Conservation (phyloP, 1,140 invertebrate genomes). For the Trichonephila clavata region DNA sequence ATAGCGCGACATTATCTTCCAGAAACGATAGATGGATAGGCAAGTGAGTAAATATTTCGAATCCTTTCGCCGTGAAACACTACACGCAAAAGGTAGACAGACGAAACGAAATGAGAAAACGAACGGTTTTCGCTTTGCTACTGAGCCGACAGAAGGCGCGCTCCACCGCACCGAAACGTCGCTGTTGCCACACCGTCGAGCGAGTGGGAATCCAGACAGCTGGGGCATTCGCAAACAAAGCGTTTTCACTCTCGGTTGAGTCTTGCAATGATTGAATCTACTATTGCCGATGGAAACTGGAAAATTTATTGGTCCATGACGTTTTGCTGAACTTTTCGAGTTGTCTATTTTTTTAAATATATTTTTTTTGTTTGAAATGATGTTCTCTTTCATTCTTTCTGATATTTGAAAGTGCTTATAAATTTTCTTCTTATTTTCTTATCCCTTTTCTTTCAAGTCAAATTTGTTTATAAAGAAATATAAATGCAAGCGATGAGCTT, state of each 20-base stretch:
- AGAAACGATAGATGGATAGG: background rate
- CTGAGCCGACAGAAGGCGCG: constrained; percentile 21
- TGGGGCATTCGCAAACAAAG: constrained; percentile 67
- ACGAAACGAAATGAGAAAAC: constrained; percentile 49
- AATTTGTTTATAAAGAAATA: constrained; percentile 29
- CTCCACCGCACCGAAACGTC: constrained; percentile 61
- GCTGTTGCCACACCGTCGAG: constrained; percentile 48
- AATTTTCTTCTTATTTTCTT: background rate
- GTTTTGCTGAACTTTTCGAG: constrained; percentile 32
- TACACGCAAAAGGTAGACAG: constrained; percentile 23
- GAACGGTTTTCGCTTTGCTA: constrained; percentile 48
- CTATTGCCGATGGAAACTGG: constrained; percentile 42
- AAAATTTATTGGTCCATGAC: constrained; percentile 60
- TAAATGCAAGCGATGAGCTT: background rate
- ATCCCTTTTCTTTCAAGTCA: constrained; percentile 19
- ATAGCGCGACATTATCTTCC: constrained; percentile 18
- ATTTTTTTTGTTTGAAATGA: background rate
- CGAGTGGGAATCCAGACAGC: constrained; percentile 63
- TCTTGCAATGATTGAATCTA: constrained; percentile 65
- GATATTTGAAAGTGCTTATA: background rate
- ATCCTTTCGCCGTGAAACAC: background rate
- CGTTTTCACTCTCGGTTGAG: constrained; percentile 73
- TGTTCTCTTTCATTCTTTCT: background rate
- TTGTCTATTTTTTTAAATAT: background rate
- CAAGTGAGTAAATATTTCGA: constrained; percentile 63